Base-by-base conservation (phyloP, 2,888 invertebrate genomes). In the Ophioninae sp. region DNA sequence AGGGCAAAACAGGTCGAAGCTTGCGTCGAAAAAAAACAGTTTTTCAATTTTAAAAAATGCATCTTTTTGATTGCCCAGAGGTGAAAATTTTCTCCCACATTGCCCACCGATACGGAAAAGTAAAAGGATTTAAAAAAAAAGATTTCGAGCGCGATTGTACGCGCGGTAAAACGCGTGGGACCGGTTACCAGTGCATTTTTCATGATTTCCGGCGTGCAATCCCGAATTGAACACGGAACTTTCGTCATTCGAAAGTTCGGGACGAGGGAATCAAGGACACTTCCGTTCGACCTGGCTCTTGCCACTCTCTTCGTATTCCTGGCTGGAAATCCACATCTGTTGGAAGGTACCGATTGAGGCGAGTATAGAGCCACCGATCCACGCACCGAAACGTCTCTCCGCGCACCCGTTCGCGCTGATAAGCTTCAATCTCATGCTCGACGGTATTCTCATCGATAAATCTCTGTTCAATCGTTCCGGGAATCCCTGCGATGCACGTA, bases 281-380 rank as follows among this genome's bases (percentile, higher is more conserved):
- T 99, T 99, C 90, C 99, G 95, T 91, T 99, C 99, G 64, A 99
- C 97, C 93, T 99, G 99, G 59, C 97, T 96, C 91, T 99, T 99
- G 37, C 99, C 99, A 0, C 97, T 97, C 92, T 99, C 99, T 90
- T 99, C 99, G 93, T 99, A 99, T 93, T 99, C 99, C 93, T 99
- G 99, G 88, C 98, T 98, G 0, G 99, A 99, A 88, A 99, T 98
- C 99, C 99, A 99, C 98, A 99, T 99, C 93, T 99, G 99, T 91
- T 99, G 99, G 94, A 99, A 99, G 23, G 99, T 98, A 7, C 99
- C 99, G 90, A 99, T 96, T 0, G 99, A 99, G 0, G 99, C 99
- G 69, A 99, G 94, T 89, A 99, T 99, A 0, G 99, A 99, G 3
- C 99, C 99, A 50, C 98, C 99, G 85, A 99, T 99, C 99, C 99